Percentiles rank a stretch among this genome's conserved stretches.
phyloP scores from a whole-genome alignment of 92 coral and sea anemone genomes.

The Siderastrea radians region DNA sequence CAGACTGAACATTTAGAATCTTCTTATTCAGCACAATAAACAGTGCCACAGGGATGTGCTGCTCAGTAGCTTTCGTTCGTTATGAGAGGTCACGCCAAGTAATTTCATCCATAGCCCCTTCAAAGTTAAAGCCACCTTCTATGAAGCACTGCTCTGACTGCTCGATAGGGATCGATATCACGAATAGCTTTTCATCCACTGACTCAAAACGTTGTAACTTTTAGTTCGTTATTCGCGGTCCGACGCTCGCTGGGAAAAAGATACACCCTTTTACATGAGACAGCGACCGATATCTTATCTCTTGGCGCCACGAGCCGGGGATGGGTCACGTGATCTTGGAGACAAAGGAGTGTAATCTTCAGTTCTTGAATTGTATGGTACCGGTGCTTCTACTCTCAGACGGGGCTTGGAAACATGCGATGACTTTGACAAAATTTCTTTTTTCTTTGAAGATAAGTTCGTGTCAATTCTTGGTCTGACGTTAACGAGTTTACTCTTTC shows the following conservation, averaged over 20 bases:
- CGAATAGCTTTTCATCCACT: too few relatives aligned
- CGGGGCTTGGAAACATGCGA: constrained; percentile 5
- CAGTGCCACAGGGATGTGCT: not conserved
- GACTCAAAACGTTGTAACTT: not conserved
- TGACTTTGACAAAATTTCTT: constrained; percentile 27
- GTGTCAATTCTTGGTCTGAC: constrained; percentile 30
- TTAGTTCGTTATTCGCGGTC: too few relatives aligned
- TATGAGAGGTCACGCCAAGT: too few relatives aligned
- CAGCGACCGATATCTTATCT: not conserved
- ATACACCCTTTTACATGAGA: not conserved
- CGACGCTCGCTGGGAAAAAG: too few relatives aligned
- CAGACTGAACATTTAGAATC: not conserved
- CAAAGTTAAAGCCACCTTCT: too few relatives aligned
- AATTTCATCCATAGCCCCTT: too few relatives aligned
- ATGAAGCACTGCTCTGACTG: too few relatives aligned
- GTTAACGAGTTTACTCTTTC: constrained; percentile 13
- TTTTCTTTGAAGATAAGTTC: constrained; percentile 26
- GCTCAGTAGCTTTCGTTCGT: not conserved
- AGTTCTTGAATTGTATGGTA: constrained; percentile 5
- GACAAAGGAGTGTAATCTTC: not conserved
- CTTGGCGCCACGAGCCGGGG: constrained; percentile 35
- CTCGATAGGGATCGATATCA: too few relatives aligned
- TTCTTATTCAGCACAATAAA: not conserved
- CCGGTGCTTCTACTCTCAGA: constrained; percentile 16
- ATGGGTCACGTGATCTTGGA: constrained; percentile 45